Evolutionary conservation across 2,888 invertebrate species (phyloP).

Genomic region (Meteorus colon): DNA sequence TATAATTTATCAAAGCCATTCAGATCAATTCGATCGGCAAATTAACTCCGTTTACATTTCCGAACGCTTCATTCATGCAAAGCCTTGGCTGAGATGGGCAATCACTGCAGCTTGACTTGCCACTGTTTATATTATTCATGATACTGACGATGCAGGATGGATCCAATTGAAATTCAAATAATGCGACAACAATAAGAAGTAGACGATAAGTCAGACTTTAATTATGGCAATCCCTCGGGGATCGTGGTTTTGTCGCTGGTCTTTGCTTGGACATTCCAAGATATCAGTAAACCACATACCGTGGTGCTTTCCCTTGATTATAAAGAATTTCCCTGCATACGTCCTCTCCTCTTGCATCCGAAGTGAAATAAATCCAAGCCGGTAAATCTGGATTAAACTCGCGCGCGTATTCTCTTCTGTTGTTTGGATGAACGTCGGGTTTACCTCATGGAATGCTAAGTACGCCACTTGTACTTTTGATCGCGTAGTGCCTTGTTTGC

Average conservation of each 20-base stretch:
- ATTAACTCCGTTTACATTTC: too few relatives aligned
- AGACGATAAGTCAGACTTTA: constrained; percentile 51
- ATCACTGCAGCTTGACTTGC: too few relatives aligned
- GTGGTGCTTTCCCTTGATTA: constrained; percentile 29
- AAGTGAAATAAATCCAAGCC: constrained; percentile 57
- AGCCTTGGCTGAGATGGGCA: too few relatives aligned
- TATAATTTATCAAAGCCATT: too few relatives aligned
- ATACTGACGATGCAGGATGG: not conserved
- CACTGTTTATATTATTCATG: too few relatives aligned
- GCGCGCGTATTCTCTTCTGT: constrained; percentile 50
- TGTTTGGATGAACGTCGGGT: constrained; percentile 26
- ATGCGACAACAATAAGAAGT: constrained; percentile 22
- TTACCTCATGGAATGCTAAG: constrained; percentile 38
- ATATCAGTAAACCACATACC: constrained; percentile 43
- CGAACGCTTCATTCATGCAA: too few relatives aligned
- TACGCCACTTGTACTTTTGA: constrained; percentile 37
- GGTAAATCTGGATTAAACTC: constrained; percentile 66
- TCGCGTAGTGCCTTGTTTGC: constrained; percentile 14
- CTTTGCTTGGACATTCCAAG: constrained; percentile 10
- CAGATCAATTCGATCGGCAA: too few relatives aligned
- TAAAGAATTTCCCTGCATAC: constrained; percentile 11
- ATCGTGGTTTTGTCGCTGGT: not conserved
- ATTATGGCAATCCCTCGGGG: constrained; percentile 49
- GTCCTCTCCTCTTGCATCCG: constrained; percentile 45
- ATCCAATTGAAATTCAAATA: constrained; percentile 3